phyloP scores from a whole-genome alignment of 2,113 vertebrate genomes.

The Colinus virginianus region DNA sequence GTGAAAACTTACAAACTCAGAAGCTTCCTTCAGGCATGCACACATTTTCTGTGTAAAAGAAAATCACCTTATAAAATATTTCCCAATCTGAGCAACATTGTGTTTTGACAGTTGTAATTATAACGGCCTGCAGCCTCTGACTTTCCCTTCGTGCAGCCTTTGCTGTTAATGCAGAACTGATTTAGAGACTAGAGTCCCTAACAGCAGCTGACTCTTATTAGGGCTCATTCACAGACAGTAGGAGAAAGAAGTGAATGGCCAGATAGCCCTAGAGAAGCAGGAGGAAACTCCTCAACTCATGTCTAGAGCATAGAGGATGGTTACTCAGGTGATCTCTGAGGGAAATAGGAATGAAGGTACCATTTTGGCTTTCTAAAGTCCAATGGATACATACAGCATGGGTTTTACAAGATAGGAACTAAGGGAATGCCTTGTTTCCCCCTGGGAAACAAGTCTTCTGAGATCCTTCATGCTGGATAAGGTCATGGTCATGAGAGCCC shows the following conservation, averaged over 20 bases:
- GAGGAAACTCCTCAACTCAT: neutral
- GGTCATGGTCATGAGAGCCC: fast-evolving
- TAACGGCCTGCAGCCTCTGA: constrained; percentile 71
- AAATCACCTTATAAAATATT: neutral
- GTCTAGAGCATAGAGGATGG: fast-evolving
- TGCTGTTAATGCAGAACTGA: constrained; percentile 79
- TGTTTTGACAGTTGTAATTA: constrained; percentile 70
- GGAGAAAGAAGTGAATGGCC: constrained; percentile 38
- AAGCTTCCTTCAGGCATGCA: neutral
- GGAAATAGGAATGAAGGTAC: neutral
- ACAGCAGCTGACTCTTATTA: constrained; percentile 77
- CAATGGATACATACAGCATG: fast-evolving
- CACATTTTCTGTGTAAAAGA: neutral
- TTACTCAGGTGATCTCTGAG: neutral
- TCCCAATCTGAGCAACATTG: constrained; percentile 7
- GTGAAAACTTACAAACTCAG: neutral
- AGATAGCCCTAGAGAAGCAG: constrained; percentile 59
- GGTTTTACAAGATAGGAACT: neutral
- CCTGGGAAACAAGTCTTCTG: neutral
- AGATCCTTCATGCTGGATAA: neutral
- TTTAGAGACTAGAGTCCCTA: constrained; percentile 53
- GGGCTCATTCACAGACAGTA: constrained; percentile 54
- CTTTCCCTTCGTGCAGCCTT: constrained; percentile 67
- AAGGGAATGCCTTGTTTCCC: neutral
- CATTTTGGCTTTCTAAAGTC: neutral